Percentiles rank a stretch among this genome's conserved stretches.
Conservation (phyloP, 2,113 vertebrate genomes). For the Brachirus orientalis region DNA sequence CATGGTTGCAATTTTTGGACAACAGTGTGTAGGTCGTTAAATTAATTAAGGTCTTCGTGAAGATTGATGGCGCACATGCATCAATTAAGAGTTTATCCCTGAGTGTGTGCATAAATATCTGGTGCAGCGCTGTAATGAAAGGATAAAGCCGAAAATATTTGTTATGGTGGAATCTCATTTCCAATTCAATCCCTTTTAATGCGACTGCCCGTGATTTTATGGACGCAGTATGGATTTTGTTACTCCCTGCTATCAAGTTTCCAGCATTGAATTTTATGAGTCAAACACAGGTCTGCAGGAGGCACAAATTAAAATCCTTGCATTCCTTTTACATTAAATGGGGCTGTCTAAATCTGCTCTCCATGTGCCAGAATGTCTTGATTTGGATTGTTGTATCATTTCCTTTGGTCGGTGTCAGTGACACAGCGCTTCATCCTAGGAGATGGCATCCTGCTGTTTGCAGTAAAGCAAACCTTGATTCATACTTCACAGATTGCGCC, state of each 20-base stretch:
- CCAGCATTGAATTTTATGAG: slow-evolving; percentile 45
- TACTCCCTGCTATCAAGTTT: slow-evolving; percentile 44
- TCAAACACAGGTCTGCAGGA: slow-evolving; percentile 41
- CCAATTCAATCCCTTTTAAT: slow-evolving; percentile 34
- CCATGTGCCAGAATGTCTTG: slow-evolving; percentile 7
- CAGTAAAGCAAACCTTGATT: slow-evolving; percentile 41
- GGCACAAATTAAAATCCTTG: slow-evolving; percentile 48
- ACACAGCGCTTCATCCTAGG: slow-evolving; percentile 3
- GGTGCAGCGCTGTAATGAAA: slow-evolving; percentile 32
- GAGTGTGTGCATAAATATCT: slow-evolving; percentile 24
- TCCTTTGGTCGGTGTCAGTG: slow-evolving; percentile 18
- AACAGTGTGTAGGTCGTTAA: slow-evolving; percentile 8
- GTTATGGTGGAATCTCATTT: slow-evolving; percentile 50
- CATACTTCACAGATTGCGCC: slow-evolving; percentile 36
- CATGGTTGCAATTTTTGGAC: slow-evolving; percentile 40
- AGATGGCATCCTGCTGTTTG: slow-evolving; percentile 32
- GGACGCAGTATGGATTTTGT: slow-evolving; percentile 50
- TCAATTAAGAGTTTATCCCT: slow-evolving; percentile 22
- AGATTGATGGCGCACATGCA: slow-evolving; percentile 21
- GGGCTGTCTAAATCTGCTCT: slow-evolving; percentile 3
- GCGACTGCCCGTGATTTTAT: slow-evolving; percentile 40
- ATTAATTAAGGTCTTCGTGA: slow-evolving; percentile 31
- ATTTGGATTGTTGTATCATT: slow-evolving; percentile 19
- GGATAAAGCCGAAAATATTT: slow-evolving; percentile 38
- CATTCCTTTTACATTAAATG: slow-evolving; percentile 39